phyloP scores from a whole-genome alignment of 2,113 vertebrate species.

The Ceyx margarethae region DNA sequence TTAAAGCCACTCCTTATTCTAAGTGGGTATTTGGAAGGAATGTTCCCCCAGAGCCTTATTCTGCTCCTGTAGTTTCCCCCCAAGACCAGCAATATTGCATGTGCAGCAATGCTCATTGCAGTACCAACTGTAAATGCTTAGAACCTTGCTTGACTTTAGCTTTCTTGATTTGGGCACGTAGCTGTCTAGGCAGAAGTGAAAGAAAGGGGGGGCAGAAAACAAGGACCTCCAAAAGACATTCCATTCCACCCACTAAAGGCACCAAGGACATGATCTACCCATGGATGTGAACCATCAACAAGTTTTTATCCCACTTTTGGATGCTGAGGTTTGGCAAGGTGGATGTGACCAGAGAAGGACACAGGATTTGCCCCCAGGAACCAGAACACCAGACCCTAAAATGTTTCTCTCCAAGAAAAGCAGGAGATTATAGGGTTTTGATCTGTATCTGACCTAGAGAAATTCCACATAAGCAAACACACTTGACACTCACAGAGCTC shows the following conservation, averaged over 20 bases:
- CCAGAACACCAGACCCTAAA: not conserved
- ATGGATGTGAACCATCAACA: accelerated
- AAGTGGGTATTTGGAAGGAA: not conserved
- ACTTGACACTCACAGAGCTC: accelerated
- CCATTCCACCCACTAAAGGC: not conserved
- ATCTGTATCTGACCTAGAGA: not conserved
- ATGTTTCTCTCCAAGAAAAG: not conserved
- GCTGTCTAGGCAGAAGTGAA: not conserved
- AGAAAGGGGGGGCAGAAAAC: not conserved
- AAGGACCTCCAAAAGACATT: not conserved
- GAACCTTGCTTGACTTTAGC: not conserved
- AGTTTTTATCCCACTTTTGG: not conserved
- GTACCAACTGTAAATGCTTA: not conserved
- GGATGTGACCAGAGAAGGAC: not conserved
- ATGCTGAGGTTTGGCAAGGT: not conserved
- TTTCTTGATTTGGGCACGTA: not conserved
- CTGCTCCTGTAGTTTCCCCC: not conserved
- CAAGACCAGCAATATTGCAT: not conserved
- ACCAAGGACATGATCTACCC: not conserved
- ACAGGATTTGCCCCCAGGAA: not conserved
- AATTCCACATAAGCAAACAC: not conserved
- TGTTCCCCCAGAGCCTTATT: not conserved
- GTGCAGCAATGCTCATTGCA: not conserved
- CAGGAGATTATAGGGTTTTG: not conserved
- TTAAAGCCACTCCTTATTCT: not conserved